Base-by-base conservation (phyloP, 2,888 invertebrate species). In the Pristionchus maxplancki region DNA sequence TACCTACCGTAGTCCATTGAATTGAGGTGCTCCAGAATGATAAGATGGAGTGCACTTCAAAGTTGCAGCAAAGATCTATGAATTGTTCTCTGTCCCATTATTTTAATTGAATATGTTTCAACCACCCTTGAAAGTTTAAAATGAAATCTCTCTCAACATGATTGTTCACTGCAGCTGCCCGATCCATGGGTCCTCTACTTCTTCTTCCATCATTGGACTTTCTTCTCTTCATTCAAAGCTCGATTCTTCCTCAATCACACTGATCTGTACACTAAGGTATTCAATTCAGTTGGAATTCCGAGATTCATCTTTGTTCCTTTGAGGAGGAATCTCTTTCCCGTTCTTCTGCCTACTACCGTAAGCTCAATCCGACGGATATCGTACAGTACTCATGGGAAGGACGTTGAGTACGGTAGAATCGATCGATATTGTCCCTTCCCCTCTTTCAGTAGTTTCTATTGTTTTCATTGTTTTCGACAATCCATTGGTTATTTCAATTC, bases 151-250 rank as follows among this genome's bases (percentile, higher is more conserved):
- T 8, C 8, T 8, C 1, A 48, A 15, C 1, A 48, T 17, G 48
- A 48, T 48, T 48, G 4, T 48, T 15, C 17, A 50, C 88, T 90
- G 20, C 88, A 91, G 93, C 87, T 94, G 31, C 94, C 93, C 0
- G 90, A 90, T 62, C 92, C 93, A 4, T 90, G 90, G 20, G 90
- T 92, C 67, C 78, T 93, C 50, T 94, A 93, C 90, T 90, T 93
- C 88, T 89, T 92, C 88, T 92, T 93, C 88, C 92, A 91, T 71
- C 93, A 94, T 40, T 94, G 94, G 94, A 94, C 94, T 1, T 93
- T 93, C 89, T 92, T 93, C 89, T 93, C 91, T 88, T 90, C 92
- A 34, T 92, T 89, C 71, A 93, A 93, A 50, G 89, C 91, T 40
- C 89, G 90, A 13, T 83, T 92, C 20, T 89, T 92, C 88, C 90